Percentiles rank a stretch among this genome's conserved stretches.
Evolutionary conservation across 2,888 invertebrate genomes (phyloP).

Genomic region (Bellardia pandia): DNA sequence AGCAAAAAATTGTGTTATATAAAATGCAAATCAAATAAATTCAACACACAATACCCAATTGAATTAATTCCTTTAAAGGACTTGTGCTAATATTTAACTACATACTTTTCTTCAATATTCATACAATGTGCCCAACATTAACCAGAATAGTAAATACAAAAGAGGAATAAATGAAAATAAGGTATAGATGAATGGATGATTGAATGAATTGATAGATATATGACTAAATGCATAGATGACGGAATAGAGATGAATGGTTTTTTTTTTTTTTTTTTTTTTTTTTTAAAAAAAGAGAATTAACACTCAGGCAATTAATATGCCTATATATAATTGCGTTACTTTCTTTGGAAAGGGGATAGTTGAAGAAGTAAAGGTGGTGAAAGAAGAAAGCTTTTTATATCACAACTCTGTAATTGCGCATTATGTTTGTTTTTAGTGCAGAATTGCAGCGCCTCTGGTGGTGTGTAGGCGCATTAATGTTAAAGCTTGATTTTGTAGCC

Average conservation of each 20-base stretch:
- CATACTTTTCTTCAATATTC: background rate
- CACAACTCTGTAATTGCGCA: no score
- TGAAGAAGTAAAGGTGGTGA: no score
- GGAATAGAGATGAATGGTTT: background rate
- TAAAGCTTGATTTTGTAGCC: no score
- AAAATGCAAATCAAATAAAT: background rate
- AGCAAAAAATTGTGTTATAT: background rate
- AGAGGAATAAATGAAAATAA: background rate
- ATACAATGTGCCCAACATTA: conserved; percentile 2
- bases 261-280: no score
- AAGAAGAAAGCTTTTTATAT: no score
- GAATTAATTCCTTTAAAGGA: conserved; percentile 19
- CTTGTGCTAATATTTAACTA: conserved; percentile 22
- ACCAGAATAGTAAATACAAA: conserved; percentile 1
- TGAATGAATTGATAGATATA: background rate
- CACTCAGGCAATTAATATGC: no score
- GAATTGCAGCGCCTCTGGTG: no score
- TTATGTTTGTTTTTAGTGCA: no score
- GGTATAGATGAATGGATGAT: background rate
- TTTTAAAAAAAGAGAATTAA: no score
- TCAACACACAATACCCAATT: background rate
- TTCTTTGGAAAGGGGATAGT: no score
- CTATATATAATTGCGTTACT: no score
- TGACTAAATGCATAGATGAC: conserved; percentile 19
- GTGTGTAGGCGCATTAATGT: no score